Percentiles rank a stretch among this genome's conserved stretches.
These are phyloP conservation scores for Actinemys pallida DNA, from an alignment of 2,113 vertebrate genomes.

Conservation along the genomic window DNA sequence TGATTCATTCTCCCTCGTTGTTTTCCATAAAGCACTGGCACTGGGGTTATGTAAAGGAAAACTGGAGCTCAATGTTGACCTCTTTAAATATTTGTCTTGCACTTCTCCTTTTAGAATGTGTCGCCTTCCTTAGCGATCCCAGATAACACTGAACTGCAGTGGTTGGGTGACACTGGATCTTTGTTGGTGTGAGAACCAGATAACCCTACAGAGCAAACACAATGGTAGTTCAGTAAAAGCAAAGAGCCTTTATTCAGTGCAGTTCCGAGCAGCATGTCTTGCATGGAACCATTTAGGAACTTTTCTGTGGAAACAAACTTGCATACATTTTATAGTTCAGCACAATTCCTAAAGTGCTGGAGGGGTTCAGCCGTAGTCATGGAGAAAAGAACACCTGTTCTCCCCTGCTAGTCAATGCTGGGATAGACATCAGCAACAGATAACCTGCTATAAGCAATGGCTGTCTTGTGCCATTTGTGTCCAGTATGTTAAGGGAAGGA, in stretches of 20 bases:
- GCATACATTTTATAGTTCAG: accelerated
- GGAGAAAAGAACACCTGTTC: not conserved
- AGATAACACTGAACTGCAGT: not conserved
- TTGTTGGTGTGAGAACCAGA: not conserved
- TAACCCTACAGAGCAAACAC: not conserved
- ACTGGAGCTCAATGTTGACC: not conserved
- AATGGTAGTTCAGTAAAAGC: accelerated
- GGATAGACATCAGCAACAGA: accelerated
- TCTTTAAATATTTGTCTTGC: not conserved
- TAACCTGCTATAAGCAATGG: accelerated
- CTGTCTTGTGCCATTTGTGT: accelerated
- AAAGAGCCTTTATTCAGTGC: accelerated
- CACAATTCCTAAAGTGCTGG: accelerated
- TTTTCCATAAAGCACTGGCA: not conserved
- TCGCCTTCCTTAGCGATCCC: not conserved
- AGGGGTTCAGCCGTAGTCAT: accelerated
- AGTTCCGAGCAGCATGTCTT: not conserved
- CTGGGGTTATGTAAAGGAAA: not conserved
- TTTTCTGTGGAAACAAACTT: accelerated
- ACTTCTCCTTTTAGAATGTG: not conserved
- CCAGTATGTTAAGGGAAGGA: accelerated
- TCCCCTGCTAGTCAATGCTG: accelerated
- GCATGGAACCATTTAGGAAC: not conserved
- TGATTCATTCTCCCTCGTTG: not conserved
- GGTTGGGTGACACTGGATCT: not conserved